Conservation (phyloP, 1,140 invertebrate genomes). For the Diabrotica virgifera region DNA sequence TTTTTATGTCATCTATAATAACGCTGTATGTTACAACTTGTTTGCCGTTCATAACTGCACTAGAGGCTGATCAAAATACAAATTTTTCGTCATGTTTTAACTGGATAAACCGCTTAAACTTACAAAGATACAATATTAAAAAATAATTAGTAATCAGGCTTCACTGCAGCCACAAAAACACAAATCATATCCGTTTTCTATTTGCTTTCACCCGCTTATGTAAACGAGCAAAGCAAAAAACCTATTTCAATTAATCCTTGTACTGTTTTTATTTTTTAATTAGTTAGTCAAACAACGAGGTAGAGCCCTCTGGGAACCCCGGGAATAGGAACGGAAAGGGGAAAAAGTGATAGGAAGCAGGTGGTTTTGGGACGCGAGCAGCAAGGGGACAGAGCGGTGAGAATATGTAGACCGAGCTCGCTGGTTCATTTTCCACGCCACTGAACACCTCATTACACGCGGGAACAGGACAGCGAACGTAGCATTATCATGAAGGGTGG, state of each 20-base stretch:
- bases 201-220: too few species aligned
- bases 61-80: too few species aligned
- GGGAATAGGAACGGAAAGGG: neutral
- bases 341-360: neutral
- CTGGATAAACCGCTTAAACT: too few species aligned
- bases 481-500: too few species aligned
- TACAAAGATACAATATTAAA: too few species aligned
- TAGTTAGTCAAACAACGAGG: slow-evolving; percentile 6
- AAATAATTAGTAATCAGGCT: too few species aligned
- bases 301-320: neutral
- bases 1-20: too few species aligned
- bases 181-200: too few species aligned
- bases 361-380: neutral
- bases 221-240: neutral
- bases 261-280: neutral
- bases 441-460: slow-evolving; percentile 14
- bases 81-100: too few species aligned
- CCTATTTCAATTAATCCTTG: neutral
- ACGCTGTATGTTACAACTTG: too few species aligned
- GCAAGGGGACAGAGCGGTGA: neutral
- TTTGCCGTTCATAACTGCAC: too few species aligned
- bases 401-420: neutral
- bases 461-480: neutral
- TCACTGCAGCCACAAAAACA: too few species aligned
- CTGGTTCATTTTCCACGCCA: slow-evolving; percentile 21